Base-by-base conservation (phyloP, 2,888 invertebrate species). In the Dryadula phaetusa region DNA sequence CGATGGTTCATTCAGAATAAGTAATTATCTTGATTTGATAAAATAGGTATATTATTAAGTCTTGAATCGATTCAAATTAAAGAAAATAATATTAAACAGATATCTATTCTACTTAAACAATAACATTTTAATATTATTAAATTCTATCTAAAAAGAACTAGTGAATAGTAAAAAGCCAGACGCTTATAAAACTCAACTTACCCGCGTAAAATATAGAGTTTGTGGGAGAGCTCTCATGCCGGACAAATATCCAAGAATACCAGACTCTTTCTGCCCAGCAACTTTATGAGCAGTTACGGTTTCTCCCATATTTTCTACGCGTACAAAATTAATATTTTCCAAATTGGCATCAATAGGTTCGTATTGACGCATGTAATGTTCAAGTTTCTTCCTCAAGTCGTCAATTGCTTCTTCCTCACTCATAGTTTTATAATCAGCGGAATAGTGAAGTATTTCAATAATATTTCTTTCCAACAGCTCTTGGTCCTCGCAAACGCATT, bases 141-240 rank as follows among this genome's bases (percentile, higher is more conserved):
- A n/a, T n/a, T n/a, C n/a, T n/a, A n/a, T n/a, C n/a, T n/a, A n/a
- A n/a, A n/a, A n/a, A n/a, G n/a, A n/a, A n/a, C n/a, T n/a, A n/a
- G n/a, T n/a, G n/a, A n/a, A n/a, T n/a, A n/a, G n/a, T n/a, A n/a
- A n/a, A n/a, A n/a, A n/a, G n/a, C n/a, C n/a, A n/a, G n/a, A 25
- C 2, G 1, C 7, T 6, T 12, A n/a, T 16, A 42, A 42, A 32
- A 46, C 32, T 67, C 20, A 56, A 92, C 95, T 94, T 90, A 98
- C 98, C 92, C 98, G 93, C 64, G 98, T 97, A 79, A 99, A 95
- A 84, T 98, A 99, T 71, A 98, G 94, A 6, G 97, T 97, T 79
- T 98, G 96, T 5, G 97, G 96, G 73, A 95, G 93, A 1, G 97
- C 95, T 75, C 96, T 96, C 81, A 98, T 96, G 76, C 97, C 97